Percentiles rank a stretch among this genome's conserved stretches.
Conservation (phyloP, 2,797 vertebrate genomes). For the Paguma larvata region DNA sequence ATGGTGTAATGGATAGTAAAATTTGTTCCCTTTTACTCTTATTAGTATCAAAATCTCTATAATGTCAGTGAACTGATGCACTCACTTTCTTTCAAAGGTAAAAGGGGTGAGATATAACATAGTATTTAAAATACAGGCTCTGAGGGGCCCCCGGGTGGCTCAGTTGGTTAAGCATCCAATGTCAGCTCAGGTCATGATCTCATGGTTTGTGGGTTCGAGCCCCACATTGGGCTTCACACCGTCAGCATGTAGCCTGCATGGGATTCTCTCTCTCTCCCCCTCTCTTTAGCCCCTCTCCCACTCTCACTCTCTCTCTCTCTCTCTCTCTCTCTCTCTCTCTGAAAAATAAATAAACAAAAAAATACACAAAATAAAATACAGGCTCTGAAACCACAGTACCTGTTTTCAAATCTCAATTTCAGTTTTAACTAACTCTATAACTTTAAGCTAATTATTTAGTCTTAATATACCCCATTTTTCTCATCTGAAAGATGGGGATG, state of each 20-base stretch:
- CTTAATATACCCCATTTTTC: neutral
- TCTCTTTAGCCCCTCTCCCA: too few species aligned
- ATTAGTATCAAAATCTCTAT: neutral
- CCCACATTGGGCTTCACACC: too few species aligned
- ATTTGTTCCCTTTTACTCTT: neutral
- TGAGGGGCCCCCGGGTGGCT: neutral
- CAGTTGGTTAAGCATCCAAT: too few species aligned
- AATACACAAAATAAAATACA: neutral
- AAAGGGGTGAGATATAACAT: neutral
- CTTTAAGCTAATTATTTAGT: neutral
- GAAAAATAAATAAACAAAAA: too few species aligned
- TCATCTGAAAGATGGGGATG: neutral
- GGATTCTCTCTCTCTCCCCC: too few species aligned
- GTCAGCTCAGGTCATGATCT: too few species aligned
- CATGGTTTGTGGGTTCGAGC: too few species aligned
- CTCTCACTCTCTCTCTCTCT: too few species aligned
- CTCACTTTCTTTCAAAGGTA: neutral
- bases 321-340: too few species aligned
- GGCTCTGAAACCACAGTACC: neutral
- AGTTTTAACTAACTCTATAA: neutral
- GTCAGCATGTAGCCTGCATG: too few species aligned
- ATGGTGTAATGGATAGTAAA: neutral
- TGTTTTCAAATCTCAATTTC: neutral
- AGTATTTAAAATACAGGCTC: neutral
- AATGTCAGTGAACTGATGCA: neutral